Evolutionary conservation across 2,113 vertebrate genomes (phyloP), one percentile per base, ranked within the genome.

Genomic region (Equus przewalskii): DNA sequence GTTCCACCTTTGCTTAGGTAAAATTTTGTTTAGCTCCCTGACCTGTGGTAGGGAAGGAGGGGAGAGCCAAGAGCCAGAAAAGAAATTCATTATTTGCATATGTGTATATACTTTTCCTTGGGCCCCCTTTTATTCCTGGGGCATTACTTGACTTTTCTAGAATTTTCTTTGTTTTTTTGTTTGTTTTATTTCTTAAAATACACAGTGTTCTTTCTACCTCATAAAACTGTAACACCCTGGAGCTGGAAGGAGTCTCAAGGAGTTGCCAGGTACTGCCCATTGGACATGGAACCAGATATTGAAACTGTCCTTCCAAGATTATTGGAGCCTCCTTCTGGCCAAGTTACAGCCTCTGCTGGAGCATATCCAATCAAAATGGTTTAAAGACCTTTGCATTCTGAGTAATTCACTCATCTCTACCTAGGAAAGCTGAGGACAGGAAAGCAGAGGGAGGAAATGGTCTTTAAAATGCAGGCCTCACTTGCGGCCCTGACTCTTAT

Each of bases 151-250:
- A 67, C 56, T 87, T 94, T 81, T 56, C 69, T 72, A 78, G 28
- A 91, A 92, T 85, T 97, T 89, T 58, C 60, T 91, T 91, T 86
- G 26, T 30, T 80, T 80, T 65, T 46, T 6, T n/a, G 13, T 62
- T 83, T 88, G 58, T 65, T 56, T 72, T 90, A 51, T 65, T 96
- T 85, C 80, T 19, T n/a, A 28, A 82, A 95, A 87, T 69, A 91
- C 69, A 84, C 44, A 33, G 4, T 93, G 54, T 96, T 97, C 86
- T 97, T 93, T 97, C 89, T 96, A 73, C 69, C 72, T 91, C 79
- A 94, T 94, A 89, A 97, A 97, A 89, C 85, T 62, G 33, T 80
- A 67, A 64, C 70, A 85, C 56, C 60, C 51, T 75, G 41, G 65
- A 83, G 36, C 69, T 75, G 69, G 89, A 79, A 89, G 60, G 54